Evolutionary conservation across 2,113 vertebrate genomes (phyloP).

Genomic region (Poicephalus meyeri): DNA sequence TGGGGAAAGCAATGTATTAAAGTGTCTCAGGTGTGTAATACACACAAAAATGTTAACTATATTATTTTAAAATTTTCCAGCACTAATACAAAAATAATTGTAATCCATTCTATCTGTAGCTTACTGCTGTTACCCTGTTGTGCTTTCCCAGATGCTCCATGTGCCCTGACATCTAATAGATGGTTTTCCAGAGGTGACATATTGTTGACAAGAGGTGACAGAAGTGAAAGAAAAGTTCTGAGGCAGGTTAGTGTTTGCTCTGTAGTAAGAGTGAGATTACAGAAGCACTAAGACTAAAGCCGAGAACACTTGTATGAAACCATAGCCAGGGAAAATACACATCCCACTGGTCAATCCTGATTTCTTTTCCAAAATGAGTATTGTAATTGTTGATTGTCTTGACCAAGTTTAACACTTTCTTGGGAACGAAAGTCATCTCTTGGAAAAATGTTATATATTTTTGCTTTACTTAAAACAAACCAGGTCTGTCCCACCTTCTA

Average conservation of each 20-base stretch:
- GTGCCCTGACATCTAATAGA: neutral
- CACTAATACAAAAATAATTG: neutral
- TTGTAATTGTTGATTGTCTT: neutral
- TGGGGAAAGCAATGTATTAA: neutral
- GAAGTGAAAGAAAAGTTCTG: neutral
- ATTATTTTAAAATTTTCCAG: neutral
- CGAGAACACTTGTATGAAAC: neutral
- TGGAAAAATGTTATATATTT: neutral
- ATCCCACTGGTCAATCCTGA: neutral
- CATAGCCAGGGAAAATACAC: neutral
- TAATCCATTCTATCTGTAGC: neutral
- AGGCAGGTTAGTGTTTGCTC: neutral
- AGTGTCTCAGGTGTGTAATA: neutral
- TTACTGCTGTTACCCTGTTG: neutral
- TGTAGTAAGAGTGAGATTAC: neutral
- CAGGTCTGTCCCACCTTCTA: neutral
- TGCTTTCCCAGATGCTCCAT: neutral
- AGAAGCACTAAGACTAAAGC: neutral
- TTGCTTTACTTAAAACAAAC: neutral
- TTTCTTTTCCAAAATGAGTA: neutral
- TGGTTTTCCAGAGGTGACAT: neutral
- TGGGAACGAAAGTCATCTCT: neutral
- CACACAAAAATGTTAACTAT: neutral
- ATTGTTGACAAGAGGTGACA: neutral
- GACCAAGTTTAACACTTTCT: neutral